Evolutionary conservation across 1,140 invertebrate species (phyloP), one percentile per base, ranked within the genome.

Genomic region (Drosophila simulans): DNA sequence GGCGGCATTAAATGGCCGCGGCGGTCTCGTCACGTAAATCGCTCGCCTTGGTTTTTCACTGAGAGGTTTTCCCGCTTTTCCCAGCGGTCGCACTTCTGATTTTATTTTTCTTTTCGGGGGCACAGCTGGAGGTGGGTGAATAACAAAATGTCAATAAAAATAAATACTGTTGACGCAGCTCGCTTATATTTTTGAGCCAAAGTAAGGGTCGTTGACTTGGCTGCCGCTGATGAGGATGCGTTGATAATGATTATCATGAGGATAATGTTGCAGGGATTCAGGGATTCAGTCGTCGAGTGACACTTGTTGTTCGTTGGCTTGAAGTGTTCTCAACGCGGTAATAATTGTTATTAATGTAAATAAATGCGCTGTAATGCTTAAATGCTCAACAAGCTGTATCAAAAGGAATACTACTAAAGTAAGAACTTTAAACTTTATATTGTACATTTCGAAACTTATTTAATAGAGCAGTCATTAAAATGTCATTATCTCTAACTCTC

Each of bases 111-210:
- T 48, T 27, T 43, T 43, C 8, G 2, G 17, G 17, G 45, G 10
- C 20, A 37, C 4, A 5, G 40, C 20, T 20, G 27, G 5, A 35
- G 60, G 35, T 59, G 59, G 45, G 34, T 31, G 63, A 25, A 34
- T 66, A 39, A 63, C 63, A 65, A 63, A 65, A 65, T 70, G 64
- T 71, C 68, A 71, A 71, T 71, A 71, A 71, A 70, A 71, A 70
- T 70, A 71, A 71, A 71, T 71, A 71, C 68, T 69, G 42, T 57
- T 57, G 64, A 71, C 43, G 43, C 43, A 57, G 68, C 64, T 48
- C 43, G 52, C 43, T 31, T n/a, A 48, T 55, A 45, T 68, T 53
- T 68, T 65, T 25, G 11, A 59, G 15, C 63, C 57, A 22, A 54
- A 54, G 39, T 22, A 13, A 39, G 63, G 49, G 52, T 57, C 40